Evolutionary conservation across 1,140 invertebrate genomes (phyloP).

Genomic region (Eufriesea mexicana): DNA sequence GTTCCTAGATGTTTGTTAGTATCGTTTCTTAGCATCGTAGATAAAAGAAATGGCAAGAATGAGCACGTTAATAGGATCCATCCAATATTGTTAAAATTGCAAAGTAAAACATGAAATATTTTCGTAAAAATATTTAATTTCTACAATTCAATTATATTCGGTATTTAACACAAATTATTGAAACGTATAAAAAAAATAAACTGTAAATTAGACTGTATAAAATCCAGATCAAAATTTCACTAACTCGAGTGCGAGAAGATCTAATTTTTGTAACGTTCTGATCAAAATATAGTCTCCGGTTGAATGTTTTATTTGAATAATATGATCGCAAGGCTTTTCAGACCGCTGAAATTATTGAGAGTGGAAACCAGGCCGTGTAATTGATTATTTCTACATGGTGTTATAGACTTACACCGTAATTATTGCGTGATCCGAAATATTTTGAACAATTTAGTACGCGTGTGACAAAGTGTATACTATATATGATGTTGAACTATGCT

Average conservation of each 20-base stretch:
- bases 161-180: neutral
- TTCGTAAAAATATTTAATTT: neutral
- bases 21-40: neutral
- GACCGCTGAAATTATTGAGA: neutral
- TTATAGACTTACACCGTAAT: neutral
- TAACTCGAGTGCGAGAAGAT: neutral
- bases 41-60: no score
- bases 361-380: conserved; percentile 10
- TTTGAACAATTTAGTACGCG: neutral
- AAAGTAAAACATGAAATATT: neutral
- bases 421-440: conserved; percentile 4
- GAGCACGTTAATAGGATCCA: neutral
- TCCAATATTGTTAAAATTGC: neutral
- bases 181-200: neutral
- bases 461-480: conserved; percentile 19
- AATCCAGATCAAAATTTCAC: neutral
- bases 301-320: neutral
- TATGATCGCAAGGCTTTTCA: neutral
- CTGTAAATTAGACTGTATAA: neutral
- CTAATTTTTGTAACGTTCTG: neutral
- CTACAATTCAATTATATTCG: neutral
- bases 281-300: neutral
- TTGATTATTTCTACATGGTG: neutral
- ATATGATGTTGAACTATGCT: neutral
- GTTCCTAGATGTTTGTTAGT: conserved; percentile 47